Evolutionary conservation across 1,140 invertebrate species (phyloP).

Genomic region (Halesus radiatus): DNA sequence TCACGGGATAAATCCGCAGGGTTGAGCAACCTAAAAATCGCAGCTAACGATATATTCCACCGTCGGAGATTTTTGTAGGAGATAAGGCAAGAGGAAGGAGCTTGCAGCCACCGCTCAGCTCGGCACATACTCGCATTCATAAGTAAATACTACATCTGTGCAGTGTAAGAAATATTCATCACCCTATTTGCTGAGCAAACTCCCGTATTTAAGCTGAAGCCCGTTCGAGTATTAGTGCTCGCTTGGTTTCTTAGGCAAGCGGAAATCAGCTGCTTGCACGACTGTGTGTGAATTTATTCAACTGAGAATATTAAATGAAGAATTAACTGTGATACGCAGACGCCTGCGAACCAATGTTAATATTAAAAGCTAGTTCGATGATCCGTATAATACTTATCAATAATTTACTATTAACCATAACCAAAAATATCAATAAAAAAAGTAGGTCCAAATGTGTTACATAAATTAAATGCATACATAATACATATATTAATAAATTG

Average conservation of each 20-base stretch:
- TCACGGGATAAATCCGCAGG: no score
- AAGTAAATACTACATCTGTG: conserved; percentile 2
- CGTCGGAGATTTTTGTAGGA: not conserved
- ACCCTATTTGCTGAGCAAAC: conserved; percentile 1
- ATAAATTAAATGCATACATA: no score
- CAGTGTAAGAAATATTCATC: conserved; percentile 12
- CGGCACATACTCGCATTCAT: not conserved
- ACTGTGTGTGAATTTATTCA: not conserved
- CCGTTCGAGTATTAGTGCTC: not conserved
- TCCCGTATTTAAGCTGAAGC: not conserved
- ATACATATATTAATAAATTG: no score
- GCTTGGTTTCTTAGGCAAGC: not conserved
- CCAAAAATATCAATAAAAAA: no score
- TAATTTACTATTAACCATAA: no score
- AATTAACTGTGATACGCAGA: not conserved
- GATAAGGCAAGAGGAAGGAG: not conserved
- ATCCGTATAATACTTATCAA: no score
- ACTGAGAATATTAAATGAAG: not conserved
- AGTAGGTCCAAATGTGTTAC: no score
- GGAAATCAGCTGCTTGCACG: not conserved
- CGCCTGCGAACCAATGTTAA: not conserved
- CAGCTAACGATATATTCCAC: not conserved
- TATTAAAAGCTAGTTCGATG: not conserved
- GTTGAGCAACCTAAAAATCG: not conserved
- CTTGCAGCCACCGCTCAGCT: no score